Evolutionary conservation across 2,797 vertebrate genomes (phyloP).

Genomic region (Halcyon leucocephala): DNA sequence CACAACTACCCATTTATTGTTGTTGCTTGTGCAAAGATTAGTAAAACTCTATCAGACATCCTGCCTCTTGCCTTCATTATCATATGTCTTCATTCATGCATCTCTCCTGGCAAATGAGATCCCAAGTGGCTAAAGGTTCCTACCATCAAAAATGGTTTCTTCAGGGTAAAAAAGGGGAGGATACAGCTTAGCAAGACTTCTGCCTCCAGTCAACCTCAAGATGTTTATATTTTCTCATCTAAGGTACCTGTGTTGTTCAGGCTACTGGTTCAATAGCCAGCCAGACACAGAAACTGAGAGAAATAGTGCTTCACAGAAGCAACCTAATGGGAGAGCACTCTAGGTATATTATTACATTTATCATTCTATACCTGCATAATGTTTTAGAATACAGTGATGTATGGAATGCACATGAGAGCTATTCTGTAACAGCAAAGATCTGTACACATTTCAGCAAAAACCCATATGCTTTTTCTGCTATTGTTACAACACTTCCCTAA

Average conservation of each 20-base stretch:
- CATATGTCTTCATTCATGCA: background rate
- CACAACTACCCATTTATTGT: too few species aligned
- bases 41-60: too few species aligned
- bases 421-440: background rate
- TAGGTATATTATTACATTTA: background rate
- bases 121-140: background rate
- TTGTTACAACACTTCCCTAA: background rate
- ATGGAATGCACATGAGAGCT: background rate
- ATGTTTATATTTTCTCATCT: background rate
- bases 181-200: background rate
- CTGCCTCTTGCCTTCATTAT: background rate
- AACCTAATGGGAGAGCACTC: background rate
- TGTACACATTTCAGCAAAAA: background rate
- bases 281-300: background rate
- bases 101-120: background rate
- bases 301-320: background rate
- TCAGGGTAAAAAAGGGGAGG: background rate
- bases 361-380: background rate
- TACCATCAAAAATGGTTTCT: background rate
- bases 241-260: background rate
- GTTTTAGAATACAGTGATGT: background rate
- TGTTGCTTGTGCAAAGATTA: too few species aligned
- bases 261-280: background rate
- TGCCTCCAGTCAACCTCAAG: background rate
- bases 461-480: background rate